Evolutionary conservation across 2,888 invertebrate genomes (phyloP).

Genomic region (Caenorhabditis parvicauda): DNA sequence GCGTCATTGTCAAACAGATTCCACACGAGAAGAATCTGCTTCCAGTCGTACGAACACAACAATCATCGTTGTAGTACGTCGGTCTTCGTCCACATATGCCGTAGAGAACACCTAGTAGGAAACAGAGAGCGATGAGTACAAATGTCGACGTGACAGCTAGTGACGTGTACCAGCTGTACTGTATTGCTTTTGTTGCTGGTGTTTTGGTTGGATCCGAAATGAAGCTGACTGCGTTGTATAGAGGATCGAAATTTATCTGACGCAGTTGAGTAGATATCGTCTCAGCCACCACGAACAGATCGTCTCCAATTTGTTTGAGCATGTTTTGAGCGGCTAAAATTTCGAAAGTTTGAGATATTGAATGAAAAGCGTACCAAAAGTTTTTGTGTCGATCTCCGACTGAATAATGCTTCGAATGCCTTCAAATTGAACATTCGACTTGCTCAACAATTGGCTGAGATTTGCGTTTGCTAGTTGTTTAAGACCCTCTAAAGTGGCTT

Average conservation of each 20-base stretch:
- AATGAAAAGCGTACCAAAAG: conserved; percentile 20
- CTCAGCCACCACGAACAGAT: conserved; percentile 51
- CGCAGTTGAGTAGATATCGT: conserved; percentile 49
- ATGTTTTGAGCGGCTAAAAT: conserved; percentile 43
- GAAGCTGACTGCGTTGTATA: conserved; percentile 46
- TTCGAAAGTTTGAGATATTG: not conserved
- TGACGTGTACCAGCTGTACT: conserved; percentile 64
- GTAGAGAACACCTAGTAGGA: conserved; percentile 65
- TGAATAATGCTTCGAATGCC: conserved; percentile 32
- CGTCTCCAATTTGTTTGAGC: conserved; percentile 46
- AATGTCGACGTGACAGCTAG: conserved; percentile 63
- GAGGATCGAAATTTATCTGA: conserved; percentile 49
- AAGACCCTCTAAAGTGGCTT: conserved; percentile 30
- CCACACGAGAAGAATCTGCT: conserved; percentile 64
- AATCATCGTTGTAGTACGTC: conserved; percentile 63
- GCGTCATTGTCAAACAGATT: conserved; percentile 45
- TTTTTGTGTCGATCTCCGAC: conserved; percentile 32
- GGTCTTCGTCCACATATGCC: conserved; percentile 66
- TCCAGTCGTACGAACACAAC: conserved; percentile 65
- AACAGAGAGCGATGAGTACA: conserved; percentile 63
- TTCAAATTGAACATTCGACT: conserved; percentile 35
- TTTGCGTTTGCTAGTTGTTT: conserved; percentile 38
- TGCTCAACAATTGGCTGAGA: conserved; percentile 29
- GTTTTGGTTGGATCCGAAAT: conserved; percentile 41
- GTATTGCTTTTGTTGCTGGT: conserved; percentile 32